Conservation (phyloP, 2,113 vertebrate species). For the Rhinoderma darwinii region DNA sequence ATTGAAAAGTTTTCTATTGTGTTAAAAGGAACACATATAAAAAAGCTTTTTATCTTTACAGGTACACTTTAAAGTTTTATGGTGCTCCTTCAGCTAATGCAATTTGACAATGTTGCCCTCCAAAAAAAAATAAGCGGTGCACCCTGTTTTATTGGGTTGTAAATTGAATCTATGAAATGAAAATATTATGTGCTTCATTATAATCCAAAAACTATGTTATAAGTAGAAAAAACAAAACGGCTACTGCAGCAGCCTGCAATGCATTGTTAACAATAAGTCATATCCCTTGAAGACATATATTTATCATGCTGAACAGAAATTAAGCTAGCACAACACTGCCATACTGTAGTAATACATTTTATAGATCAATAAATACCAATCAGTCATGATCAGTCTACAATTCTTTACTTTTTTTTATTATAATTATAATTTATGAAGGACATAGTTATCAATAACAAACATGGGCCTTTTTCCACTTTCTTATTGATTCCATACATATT, state of each 20-base stretch:
- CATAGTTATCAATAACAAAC: neutral
- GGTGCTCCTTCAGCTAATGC: neutral
- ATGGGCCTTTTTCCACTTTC: neutral
- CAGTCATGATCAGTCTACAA: neutral
- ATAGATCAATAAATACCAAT: slow-evolving; percentile 33
- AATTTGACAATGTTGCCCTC: neutral
- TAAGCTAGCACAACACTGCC: slow-evolving; percentile 13
- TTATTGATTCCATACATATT: neutral
- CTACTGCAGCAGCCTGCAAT: too few species aligned
- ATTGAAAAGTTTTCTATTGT: too few species aligned
- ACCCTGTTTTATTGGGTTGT: too few species aligned
- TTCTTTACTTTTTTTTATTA: neutral
- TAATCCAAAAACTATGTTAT: too few species aligned
- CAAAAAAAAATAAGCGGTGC: too few species aligned
- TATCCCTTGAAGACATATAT: slow-evolving; percentile 33
- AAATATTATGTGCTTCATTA: too few species aligned
- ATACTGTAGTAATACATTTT: slow-evolving; percentile 32
- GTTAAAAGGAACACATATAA: too few species aligned
- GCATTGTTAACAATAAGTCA: neutral
- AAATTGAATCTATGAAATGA: too few species aligned
- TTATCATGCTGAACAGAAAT: slow-evolving; percentile 18
- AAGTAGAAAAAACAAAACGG: too few species aligned
- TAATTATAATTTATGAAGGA: neutral
- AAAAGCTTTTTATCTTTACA: too few species aligned
- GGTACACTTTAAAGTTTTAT: too few species aligned